These are phyloP conservation scores for Loripinus fragilis DNA, from an alignment of 2,888 invertebrate genomes.

Conservation along the genomic window DNA sequence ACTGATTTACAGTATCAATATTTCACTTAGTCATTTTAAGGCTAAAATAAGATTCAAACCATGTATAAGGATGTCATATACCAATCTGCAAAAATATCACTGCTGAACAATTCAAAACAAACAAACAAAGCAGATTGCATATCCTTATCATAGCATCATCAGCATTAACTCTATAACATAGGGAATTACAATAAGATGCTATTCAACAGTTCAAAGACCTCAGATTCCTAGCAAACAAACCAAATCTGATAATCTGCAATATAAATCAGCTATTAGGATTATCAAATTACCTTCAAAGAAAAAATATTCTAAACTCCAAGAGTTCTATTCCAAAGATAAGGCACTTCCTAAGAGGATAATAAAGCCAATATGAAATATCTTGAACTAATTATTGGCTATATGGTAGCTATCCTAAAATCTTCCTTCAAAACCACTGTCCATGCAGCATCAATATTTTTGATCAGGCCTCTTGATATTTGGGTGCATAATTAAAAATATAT, in stretches of 20 bases:
- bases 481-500: too few species aligned
- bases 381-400: constrained; percentile 10
- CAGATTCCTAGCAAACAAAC: background rate
- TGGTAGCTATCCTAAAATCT: background rate
- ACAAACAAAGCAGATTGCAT: too few species aligned
- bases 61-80: too few species aligned
- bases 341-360: background rate
- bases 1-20: too few species aligned
- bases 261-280: constrained; percentile 8
- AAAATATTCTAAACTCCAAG: constrained; percentile 10
- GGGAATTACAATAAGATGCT: background rate
- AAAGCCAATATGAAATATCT: constrained; percentile 11
- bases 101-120: too few species aligned
- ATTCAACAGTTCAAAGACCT: background rate
- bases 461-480: too few species aligned
- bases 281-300: constrained; percentile 19
- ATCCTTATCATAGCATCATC: too few species aligned
- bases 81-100: too few species aligned
- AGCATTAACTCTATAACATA: background rate
- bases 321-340: constrained; percentile 5
- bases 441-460: too few species aligned
- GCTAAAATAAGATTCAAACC: too few species aligned
- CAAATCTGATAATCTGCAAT: constrained; percentile 7
- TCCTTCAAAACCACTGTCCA: too few species aligned
- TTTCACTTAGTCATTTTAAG: too few species aligned